Conservation (phyloP, 1,140 invertebrate genomes). For the Berghia stephanieae region DNA sequence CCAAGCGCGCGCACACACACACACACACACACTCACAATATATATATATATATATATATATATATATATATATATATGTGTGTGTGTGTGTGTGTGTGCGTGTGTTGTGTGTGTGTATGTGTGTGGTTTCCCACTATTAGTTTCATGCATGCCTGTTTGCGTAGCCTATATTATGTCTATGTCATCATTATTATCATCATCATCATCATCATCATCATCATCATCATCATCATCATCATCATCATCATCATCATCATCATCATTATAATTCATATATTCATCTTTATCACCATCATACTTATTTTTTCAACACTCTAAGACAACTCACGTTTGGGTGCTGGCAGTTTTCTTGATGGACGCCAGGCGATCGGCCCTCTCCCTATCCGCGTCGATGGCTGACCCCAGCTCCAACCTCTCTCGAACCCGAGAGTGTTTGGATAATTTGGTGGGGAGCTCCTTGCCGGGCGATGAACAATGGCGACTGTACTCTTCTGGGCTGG, state of each 20-base stretch:
- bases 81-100: neutral
- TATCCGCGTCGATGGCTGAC: neutral
- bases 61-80: neutral
- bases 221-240: constrained; percentile 2
- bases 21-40: neutral
- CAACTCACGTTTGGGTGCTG: constrained; percentile 32
- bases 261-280: too few species aligned
- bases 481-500: too few species aligned
- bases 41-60: too few species aligned
- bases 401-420: constrained; percentile 9
- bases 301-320: too few species aligned
- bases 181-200: neutral
- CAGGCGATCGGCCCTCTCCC: constrained; percentile 8
- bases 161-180: neutral
- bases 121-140: neutral
- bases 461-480: constrained; percentile 15
- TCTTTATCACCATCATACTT: constrained; percentile 16
- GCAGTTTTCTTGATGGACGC: constrained; percentile 14
- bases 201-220: constrained; percentile 2
- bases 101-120: neutral
- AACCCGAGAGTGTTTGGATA: constrained; percentile 18
- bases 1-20: neutral
- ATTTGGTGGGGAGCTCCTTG: constrained; percentile 23
- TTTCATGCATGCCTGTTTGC: neutral
- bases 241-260: constrained; percentile 2